Percentiles rank a stretch among this genome's conserved stretches.
These are phyloP conservation scores for Camelus dromedarius DNA, from an alignment of 2,113 vertebrate genomes.

Conservation along the genomic window DNA sequence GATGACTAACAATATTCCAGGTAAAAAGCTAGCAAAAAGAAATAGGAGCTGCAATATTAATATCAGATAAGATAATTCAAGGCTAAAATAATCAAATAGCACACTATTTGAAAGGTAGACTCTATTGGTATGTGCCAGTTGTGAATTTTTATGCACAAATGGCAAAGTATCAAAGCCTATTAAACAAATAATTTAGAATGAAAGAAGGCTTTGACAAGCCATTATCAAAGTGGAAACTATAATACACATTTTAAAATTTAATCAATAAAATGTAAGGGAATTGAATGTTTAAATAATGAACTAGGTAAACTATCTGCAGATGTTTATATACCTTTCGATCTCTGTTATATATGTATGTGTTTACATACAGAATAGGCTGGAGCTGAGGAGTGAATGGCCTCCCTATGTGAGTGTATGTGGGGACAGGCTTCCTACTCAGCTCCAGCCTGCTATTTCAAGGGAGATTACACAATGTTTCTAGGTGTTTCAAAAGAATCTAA, in stretches of 20 bases:
- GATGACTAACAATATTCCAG: neutral
- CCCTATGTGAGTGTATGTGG: neutral
- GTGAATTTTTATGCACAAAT: neutral
- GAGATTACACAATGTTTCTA: neutral
- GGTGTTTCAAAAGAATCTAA: neutral
- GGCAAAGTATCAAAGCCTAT: neutral
- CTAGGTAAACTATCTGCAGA: neutral
- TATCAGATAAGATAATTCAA: neutral
- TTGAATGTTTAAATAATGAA: neutral
- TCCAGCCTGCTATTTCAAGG: neutral
- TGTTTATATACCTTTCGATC: no score
- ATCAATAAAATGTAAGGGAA: constrained; percentile 25
- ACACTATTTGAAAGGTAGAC: neutral
- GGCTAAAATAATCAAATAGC: neutral
- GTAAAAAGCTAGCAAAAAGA: neutral
- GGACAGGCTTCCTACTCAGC: neutral
- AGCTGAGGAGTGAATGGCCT: neutral
- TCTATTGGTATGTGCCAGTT: neutral
- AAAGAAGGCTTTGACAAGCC: neutral
- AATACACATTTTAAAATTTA: neutral
- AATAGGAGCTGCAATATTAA: neutral
- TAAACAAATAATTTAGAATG: neutral
- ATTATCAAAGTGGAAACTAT: constrained; percentile 9
- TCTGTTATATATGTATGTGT: neutral
- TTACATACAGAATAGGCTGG: neutral